These are phyloP conservation scores for Dilophus febrilis DNA, from an alignment of 2,888 invertebrate genomes.

Conservation along the genomic window DNA sequence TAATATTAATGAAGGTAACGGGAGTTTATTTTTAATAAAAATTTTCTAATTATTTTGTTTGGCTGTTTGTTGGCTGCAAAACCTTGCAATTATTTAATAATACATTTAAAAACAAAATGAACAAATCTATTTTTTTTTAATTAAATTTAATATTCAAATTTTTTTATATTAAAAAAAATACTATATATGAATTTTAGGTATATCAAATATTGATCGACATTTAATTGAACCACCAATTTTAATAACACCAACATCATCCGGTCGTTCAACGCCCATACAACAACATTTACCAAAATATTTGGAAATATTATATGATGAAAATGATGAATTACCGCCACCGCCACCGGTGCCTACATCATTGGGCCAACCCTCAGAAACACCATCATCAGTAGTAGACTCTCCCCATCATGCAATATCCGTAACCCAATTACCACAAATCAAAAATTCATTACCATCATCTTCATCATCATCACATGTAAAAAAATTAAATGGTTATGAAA, in stretches of 20 bases:
- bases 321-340: slow-evolving; percentile 21
- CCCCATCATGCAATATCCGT: too few relatives aligned
- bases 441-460: too few relatives aligned
- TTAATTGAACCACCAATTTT: slow-evolving; percentile 10
- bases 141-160: too few relatives aligned
- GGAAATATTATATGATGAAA: slow-evolving; percentile 44
- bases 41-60: not conserved
- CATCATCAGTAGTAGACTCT: too few relatives aligned
- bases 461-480: not conserved
- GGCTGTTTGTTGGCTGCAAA: not conserved
- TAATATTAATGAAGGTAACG: slow-evolving; percentile 36
- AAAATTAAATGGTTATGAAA: slow-evolving; percentile 12
- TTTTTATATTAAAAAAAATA: too few relatives aligned
- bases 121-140: too few relatives aligned
- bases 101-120: too few relatives aligned
- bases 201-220: too few relatives aligned
- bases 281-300: slow-evolving; percentile 39
- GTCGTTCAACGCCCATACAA: slow-evolving; percentile 10
- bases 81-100: not conserved
- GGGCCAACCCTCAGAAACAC: too few relatives aligned
- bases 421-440: too few relatives aligned
- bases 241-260: slow-evolving; percentile 11
- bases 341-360: too few relatives aligned
- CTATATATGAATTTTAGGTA: too few relatives aligned
- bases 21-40: slow-evolving; percentile 8